phyloP scores from a whole-genome alignment of 2,797 vertebrate genomes.

The Syndactyla subalaris region DNA sequence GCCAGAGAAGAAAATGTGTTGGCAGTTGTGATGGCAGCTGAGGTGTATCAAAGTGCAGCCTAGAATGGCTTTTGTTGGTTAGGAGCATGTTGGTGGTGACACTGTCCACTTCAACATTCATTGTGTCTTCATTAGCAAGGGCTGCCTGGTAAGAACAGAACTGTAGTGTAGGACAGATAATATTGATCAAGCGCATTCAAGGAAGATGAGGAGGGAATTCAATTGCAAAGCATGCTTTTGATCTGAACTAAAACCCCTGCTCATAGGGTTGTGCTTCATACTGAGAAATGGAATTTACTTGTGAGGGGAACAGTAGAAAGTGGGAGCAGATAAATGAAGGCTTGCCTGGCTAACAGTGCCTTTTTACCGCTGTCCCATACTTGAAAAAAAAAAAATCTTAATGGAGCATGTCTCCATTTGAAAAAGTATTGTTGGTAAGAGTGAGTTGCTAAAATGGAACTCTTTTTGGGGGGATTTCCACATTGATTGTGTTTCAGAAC shows the following conservation, averaged over 20 bases:
- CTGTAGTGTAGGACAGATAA: background rate
- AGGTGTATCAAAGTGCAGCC: background rate
- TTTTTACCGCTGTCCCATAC: background rate
- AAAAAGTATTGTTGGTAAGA: background rate
- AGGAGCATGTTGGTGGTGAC: background rate
- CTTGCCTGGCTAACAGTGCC: background rate
- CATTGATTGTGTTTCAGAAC: background rate
- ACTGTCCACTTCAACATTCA: background rate
- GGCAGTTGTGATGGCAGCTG: background rate
- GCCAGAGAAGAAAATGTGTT: background rate
- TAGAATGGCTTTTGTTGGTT: background rate
- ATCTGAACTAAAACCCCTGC: background rate
- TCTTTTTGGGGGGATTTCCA: background rate
- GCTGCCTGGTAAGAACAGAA: background rate
- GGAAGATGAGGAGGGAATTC: background rate
- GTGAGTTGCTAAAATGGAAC: background rate
- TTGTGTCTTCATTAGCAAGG: background rate
- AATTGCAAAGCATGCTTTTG: background rate
- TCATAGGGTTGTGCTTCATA: background rate
- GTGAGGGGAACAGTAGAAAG: background rate
- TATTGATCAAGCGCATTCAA: background rate
- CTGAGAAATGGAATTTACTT: background rate
- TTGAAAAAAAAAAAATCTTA: background rate
- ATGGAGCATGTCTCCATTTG: background rate
- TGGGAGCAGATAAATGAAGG: background rate